Percentiles rank a stretch among this genome's conserved stretches.
phyloP scores from a whole-genome alignment of 2,888 invertebrate genomes.

The Phymatocera aterrima region DNA sequence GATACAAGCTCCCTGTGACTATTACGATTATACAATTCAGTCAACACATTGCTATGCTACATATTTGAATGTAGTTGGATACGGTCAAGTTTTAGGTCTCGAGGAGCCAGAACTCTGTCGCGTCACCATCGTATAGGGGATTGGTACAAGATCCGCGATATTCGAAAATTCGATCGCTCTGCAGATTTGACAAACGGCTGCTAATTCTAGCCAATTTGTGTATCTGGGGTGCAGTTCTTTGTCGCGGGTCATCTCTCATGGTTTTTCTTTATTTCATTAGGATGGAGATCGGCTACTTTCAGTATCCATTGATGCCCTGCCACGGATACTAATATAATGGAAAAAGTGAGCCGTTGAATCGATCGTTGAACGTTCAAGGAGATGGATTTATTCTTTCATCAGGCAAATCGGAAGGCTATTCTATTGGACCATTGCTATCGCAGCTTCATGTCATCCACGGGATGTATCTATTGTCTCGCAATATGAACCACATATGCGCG shows the following conservation, averaged over 20 bases:
- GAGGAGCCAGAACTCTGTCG: background rate
- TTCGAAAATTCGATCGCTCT: background rate
- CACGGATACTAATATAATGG: too few relatives aligned
- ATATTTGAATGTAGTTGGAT: background rate
- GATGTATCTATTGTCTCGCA: slow-evolving; percentile 15
- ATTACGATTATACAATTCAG: slow-evolving; percentile 7
- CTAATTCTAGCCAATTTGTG: background rate
- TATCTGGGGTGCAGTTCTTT: too few relatives aligned
- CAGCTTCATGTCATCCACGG: background rate
- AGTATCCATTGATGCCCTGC: too few relatives aligned
- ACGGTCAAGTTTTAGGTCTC: background rate
- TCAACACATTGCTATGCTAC: background rate
- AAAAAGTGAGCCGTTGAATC: too few relatives aligned
- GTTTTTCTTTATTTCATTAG: background rate
- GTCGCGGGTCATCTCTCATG: background rate
- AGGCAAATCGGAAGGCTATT: background rate
- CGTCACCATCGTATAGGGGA: background rate
- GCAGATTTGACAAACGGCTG: background rate
- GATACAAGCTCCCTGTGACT: slow-evolving; percentile 30
- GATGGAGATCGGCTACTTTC: too few relatives aligned
- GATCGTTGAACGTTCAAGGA: background rate
- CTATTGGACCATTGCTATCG: background rate
- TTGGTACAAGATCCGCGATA: too few relatives aligned
- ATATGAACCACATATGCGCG: background rate
- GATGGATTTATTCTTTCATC: background rate